phyloP scores from a whole-genome alignment of 2,797 vertebrate genomes.

The Falco cherrug region DNA sequence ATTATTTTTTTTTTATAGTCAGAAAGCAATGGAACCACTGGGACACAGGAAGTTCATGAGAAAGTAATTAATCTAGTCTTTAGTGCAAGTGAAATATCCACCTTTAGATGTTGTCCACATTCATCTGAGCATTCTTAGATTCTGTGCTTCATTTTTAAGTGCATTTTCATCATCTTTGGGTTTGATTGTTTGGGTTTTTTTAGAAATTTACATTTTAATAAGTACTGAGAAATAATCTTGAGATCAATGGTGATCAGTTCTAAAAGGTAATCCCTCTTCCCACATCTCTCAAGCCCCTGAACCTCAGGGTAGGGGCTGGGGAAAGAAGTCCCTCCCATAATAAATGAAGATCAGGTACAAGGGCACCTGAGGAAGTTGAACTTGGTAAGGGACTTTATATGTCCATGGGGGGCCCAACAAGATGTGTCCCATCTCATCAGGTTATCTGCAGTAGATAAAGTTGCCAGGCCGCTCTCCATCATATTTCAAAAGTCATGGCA shows the following conservation, averaged over 20 bases:
- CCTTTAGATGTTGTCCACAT: not conserved
- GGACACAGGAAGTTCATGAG: not conserved
- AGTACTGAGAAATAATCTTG: not conserved
- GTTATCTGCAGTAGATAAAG: not conserved
- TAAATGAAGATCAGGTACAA: not conserved
- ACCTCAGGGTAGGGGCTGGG: not conserved
- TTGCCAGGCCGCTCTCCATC: not conserved
- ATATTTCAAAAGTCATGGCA: not conserved
- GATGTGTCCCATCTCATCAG: fast-evolving
- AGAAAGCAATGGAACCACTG: not conserved
- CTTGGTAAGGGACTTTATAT: not conserved
- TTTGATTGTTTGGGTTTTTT: not conserved
- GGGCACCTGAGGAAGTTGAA: not conserved
- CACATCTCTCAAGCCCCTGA: not conserved
- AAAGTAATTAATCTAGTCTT: not conserved
- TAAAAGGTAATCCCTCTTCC: not conserved
- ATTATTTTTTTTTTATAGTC: not conserved
- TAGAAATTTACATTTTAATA: not conserved
- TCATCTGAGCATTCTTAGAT: not conserved
- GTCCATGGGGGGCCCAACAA: not conserved
- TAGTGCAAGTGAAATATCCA: not conserved
- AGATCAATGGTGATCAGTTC: not conserved
- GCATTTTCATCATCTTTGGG: not conserved
- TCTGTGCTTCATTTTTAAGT: not conserved
- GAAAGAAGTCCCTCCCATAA: not conserved